These are phyloP conservation scores for Serripes groenlandicus DNA, from an alignment of 2,888 invertebrate genomes.

Conservation along the genomic window DNA sequence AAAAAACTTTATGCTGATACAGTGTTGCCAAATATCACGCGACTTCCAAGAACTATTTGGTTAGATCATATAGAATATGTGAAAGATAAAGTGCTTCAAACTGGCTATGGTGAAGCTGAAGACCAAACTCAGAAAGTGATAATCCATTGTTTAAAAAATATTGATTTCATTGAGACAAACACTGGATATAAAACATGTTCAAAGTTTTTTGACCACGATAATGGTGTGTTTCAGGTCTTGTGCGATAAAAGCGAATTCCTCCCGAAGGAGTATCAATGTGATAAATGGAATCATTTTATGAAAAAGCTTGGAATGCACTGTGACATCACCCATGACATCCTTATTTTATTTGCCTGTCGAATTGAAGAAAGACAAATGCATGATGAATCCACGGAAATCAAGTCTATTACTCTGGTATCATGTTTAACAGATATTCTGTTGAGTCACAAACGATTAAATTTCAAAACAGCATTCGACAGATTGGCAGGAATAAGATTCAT, in stretches of 20 bases:
- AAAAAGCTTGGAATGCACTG: conserved; percentile 20
- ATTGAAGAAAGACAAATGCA: background rate
- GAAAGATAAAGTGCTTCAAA: background rate
- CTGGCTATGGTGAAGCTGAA: background rate
- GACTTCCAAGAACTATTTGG: conserved; percentile 4
- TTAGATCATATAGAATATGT: conserved; percentile 10
- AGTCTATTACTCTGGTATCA: background rate
- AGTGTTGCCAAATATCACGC: background rate
- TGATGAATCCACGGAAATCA: background rate
- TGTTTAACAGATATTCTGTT: no score
- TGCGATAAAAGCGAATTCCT: background rate
- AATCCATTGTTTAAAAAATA: background rate
- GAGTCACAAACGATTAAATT: no score
- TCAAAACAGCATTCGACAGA: no score
- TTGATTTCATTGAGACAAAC: conserved; percentile 13
- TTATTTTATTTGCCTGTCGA: conserved; percentile 26
- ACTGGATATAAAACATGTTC: background rate
- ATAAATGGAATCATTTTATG: conserved; percentile 27
- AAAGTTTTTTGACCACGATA: background rate
- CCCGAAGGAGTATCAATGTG: background rate
- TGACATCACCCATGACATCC: conserved; percentile 24
- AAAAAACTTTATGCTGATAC: background rate
- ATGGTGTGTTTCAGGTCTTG: conserved; percentile 4
- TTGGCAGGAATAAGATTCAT: conserved; percentile 41
- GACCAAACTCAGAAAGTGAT: background rate